Evolutionary conservation across 2,113 vertebrate species (phyloP).

Genomic region (Alethe castanea): DNA sequence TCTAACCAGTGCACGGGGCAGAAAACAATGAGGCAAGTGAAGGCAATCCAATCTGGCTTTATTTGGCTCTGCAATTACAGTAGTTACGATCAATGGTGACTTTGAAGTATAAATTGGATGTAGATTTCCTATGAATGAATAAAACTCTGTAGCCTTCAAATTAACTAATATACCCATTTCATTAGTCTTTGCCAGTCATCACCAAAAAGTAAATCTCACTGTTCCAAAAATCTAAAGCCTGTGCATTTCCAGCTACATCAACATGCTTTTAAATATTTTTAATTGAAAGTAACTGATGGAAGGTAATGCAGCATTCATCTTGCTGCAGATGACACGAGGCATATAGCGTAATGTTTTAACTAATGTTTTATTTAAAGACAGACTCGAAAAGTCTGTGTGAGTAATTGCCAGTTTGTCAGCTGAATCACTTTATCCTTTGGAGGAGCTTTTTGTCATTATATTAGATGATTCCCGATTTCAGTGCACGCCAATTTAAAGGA

Average conservation of each 20-base stretch:
- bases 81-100: neutral
- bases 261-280: slow-evolving; percentile 20
- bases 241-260: slow-evolving; percentile 5
- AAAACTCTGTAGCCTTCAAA: neutral
- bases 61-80: neutral
- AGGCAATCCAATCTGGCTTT: neutral
- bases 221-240: neutral
- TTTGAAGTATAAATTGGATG: neutral
- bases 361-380: slow-evolving; percentile 73
- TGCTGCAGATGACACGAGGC: slow-evolving; percentile 45
- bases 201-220: neutral
- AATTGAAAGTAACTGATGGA: slow-evolving; percentile 49
- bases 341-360: slow-evolving; percentile 34
- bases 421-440: slow-evolving; percentile 64
- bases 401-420: slow-evolving; percentile 74
- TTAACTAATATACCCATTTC: neutral
- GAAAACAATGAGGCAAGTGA: neutral
- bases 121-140: neutral
- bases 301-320: slow-evolving; percentile 57
- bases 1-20: neutral
- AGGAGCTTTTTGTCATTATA: slow-evolving; percentile 67
- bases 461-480: slow-evolving; percentile 63
- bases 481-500: slow-evolving; percentile 28
- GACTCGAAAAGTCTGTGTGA: slow-evolving; percentile 59
- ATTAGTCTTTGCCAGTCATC: neutral